Base-by-base conservation (phyloP, 2,113 vertebrate species). In the Notiomystis cincta region DNA sequence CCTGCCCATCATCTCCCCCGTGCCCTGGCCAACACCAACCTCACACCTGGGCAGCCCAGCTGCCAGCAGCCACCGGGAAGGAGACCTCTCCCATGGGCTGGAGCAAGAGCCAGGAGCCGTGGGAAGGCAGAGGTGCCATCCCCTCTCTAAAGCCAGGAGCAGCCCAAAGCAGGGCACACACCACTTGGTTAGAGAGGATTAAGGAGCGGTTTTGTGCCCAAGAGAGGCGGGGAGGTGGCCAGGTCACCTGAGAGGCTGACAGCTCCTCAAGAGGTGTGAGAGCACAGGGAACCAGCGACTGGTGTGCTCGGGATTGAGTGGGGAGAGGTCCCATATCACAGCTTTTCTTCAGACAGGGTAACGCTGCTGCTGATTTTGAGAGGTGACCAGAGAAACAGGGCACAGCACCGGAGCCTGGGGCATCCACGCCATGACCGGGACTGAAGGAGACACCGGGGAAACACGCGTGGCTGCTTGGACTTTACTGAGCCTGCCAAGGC, bases 91-190 rank as follows among this genome's bases (percentile, higher is more conserved):
- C 37, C 3, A 0, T 0, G 19, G 60, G 51, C 50, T 57, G 56
- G 30, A 47, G 48, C 2, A 0, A 20, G 37, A 47, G 69, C 30
- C 0, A 1, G 35, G 10, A 72, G 37, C 58, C 0, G 0, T 11
- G 2, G 1, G 51, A 54, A 75, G 18, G 62, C 53, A 58, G 56
- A 75, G 45, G 42, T 10, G 47, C 25, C 0, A 0, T 7, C 56
- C 10, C 6, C 47, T 11, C 11, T 9, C 0, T 1, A 50, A 67
- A 67, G 38, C 30, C 65, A 19, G 27, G 14, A 62, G 18, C 33
- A 76, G 44, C 53, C 58, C 38, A 45, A 58, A 76, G 54, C 9
- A 4, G 56, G n/a, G 22, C 60, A 70, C 50, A 23, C 42, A 57
- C 14, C 38, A 11, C 31, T 51, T 0, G 30, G 12, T 65, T 27